Evolutionary conservation across 2,888 invertebrate species (phyloP).

Genomic region (Rotaria magnacalcarata): DNA sequence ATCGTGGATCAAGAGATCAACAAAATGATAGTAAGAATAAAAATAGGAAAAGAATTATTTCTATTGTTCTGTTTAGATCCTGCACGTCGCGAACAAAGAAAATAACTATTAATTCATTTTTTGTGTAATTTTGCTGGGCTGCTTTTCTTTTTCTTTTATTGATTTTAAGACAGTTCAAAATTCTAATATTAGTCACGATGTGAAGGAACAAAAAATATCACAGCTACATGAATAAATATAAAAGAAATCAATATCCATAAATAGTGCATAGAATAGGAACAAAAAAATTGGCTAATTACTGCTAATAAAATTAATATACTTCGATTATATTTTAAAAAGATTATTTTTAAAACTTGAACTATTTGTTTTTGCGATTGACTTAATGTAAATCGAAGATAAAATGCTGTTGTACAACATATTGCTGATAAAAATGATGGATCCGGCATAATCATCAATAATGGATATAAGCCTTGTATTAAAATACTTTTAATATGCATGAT

Average conservation of each 20-base stretch:
- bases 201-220: not conserved
- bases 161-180: no score
- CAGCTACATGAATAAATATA: slow-evolving; percentile 6
- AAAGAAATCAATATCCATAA: not conserved
- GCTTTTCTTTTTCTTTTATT: no score
- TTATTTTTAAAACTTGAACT: not conserved
- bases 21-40: no score
- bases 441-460: not conserved
- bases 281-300: not conserved
- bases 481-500: not conserved
- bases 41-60: no score
- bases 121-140: no score
- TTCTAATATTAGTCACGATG: not conserved
- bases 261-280: not conserved
- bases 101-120: no score
- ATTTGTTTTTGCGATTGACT: not conserved
- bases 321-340: not conserved
- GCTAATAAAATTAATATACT: not conserved
- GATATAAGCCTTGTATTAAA: not conserved
- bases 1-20: no score
- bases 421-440: not conserved
- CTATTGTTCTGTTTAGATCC: no score
- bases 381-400: not conserved
- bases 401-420: not conserved
- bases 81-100: no score